A percentile compares a stretch with the other conserved stretches of the same genome.
Evolutionary conservation across 1,140 invertebrate species (phyloP).

Genomic region (Apocrypta bakeri): DNA sequence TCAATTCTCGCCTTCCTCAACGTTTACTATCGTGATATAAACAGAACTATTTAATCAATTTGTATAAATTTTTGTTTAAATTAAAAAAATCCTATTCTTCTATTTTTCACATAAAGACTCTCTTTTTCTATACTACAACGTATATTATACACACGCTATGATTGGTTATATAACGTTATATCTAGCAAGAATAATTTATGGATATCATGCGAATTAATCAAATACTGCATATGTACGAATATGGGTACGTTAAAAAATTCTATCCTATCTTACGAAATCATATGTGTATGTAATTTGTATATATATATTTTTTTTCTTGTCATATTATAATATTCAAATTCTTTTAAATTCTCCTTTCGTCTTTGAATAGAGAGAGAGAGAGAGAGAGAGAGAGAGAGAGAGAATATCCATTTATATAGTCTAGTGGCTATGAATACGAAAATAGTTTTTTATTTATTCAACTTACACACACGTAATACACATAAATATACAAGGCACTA

Average conservation of each 20-base stretch:
- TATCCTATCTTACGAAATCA: slow-evolving; percentile 8
- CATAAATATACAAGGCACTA: background rate
- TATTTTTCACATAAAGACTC: too few relatives aligned
- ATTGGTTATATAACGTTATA: slow-evolving; percentile 16
- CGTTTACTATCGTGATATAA: too few relatives aligned
- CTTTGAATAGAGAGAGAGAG: slow-evolving; percentile 6
- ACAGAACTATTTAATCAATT: too few relatives aligned
- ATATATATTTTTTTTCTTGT: background rate
- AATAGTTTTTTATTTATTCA: slow-evolving; percentile 34
- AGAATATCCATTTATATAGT: slow-evolving; percentile 39
- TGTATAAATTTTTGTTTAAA: too few relatives aligned
- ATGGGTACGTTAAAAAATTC: slow-evolving; percentile 23
- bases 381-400: background rate
- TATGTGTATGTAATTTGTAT: too few relatives aligned
- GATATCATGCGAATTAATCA: slow-evolving; percentile 30
- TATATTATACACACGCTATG: background rate
- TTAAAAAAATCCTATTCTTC: too few relatives aligned
- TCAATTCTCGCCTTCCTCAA: slow-evolving; percentile 22
- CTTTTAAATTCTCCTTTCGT: slow-evolving; percentile 33
- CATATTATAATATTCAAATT: slow-evolving; percentile 45
- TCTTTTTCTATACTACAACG: background rate
- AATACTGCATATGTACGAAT: background rate
- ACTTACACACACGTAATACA: background rate
- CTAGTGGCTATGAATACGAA: slow-evolving; percentile 36
- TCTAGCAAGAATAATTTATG: slow-evolving; percentile 29